phyloP scores from a whole-genome alignment of 2,797 vertebrate species.

The Gadopsis bispinosus region DNA sequence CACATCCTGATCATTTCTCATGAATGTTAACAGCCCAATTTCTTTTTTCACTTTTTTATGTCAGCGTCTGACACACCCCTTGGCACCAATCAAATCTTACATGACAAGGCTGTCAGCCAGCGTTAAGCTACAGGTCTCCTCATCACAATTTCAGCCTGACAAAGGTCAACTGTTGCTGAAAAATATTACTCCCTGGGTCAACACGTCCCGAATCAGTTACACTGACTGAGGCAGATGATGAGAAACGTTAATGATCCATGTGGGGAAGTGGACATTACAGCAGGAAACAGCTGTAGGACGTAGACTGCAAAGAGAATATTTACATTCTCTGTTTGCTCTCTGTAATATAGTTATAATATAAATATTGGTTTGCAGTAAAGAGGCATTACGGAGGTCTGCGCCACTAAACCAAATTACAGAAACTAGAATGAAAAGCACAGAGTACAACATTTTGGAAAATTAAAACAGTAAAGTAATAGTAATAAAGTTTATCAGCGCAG shows the following conservation, averaged over 20 bases:
- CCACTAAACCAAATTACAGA: neutral
- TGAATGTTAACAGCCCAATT: slow-evolving; percentile 62
- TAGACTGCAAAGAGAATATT: neutral
- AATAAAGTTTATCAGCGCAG: neutral
- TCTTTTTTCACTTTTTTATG: slow-evolving; percentile 31
- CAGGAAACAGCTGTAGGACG: neutral
- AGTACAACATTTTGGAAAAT: neutral
- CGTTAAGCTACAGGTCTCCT: slow-evolving; percentile 62
- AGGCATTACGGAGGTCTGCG: neutral
- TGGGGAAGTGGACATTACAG: slow-evolving; percentile 10
- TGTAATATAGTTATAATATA: neutral
- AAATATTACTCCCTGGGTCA: slow-evolving; percentile 54
- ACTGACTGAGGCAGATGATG: slow-evolving; percentile 14
- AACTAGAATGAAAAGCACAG: neutral
- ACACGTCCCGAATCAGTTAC: slow-evolving; percentile 37
- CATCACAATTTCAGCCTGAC: slow-evolving; percentile 41
- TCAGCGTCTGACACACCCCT: slow-evolving; percentile 45
- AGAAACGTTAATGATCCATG: slow-evolving; percentile 36
- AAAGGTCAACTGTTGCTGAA: slow-evolving; percentile 61
- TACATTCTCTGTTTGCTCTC: neutral
- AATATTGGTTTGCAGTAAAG: neutral
- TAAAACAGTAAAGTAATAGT: neutral
- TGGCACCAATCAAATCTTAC: slow-evolving; percentile 60
- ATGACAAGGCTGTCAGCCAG: slow-evolving; percentile 57
- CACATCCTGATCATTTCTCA: slow-evolving; percentile 65